Base-by-base conservation (phyloP, 1,140 invertebrate genomes). In the Cyrtorhinus lividipennis region DNA sequence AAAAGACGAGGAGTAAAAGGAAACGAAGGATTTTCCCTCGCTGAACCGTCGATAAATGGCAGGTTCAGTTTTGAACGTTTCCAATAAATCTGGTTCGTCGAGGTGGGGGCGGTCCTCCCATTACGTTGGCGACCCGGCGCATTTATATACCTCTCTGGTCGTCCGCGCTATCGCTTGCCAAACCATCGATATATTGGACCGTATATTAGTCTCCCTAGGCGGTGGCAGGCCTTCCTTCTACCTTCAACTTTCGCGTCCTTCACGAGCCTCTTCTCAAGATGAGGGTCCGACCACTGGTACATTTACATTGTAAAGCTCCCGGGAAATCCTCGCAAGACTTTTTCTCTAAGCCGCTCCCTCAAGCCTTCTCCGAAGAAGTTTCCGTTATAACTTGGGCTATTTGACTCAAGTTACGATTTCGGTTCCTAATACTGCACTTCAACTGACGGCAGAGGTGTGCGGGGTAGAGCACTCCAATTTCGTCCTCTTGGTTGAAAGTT, bases 51-150 rank as follows among this genome's bases (percentile, higher is more conserved):
- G 48, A 53, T 53, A 53, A 53, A 53, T 53, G 48, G 48, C 48
- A 53, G 48, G 48, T 53, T 53, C 48, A 53, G 48, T 53, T 53
- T 53, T 53, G 48, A 53, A 53, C 48, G 48, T 53, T 53, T 20
- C 48, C 48, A 20, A 53, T 53, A 53, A 53, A 53, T 53, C 48
- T 15, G 48, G 48, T 53, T 53, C 38, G n/a, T 10, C 8, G 38
- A n/a, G 38, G 38, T 12, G 20, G 48, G 20, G 20, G 48, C 10
- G 48, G 48, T 53, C 48, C 10, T 5, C 48, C 48, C 48, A 53
- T 53, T 53, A 53, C 48, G 48, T 20, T 20, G 48, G 48, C 48
- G 48, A 53, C 48, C 48, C 48, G 48, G 20, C 48, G 48, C 48
- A 53, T 53, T 53, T 53, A 53, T 53, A 53, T 53, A 53, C 48